Conservation (phyloP, 2,113 vertebrate genomes). For the Misgurnus anguillicaudatus region DNA sequence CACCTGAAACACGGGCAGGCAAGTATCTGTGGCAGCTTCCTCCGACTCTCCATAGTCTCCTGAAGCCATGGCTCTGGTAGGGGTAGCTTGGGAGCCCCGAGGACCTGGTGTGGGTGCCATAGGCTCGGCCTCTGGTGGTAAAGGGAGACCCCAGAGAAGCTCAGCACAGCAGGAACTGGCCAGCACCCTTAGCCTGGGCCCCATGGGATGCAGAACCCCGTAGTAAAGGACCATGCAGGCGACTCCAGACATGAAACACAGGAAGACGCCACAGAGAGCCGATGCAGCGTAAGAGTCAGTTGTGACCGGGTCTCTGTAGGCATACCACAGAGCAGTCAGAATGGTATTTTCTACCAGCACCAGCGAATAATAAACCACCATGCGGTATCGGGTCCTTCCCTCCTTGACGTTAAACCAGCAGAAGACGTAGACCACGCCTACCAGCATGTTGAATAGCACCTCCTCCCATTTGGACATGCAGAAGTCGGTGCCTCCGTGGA, state of each 20-base stretch:
- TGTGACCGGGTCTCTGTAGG: constrained; percentile 93
- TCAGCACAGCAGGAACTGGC: constrained; percentile 98
- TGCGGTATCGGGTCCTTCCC: constrained; percentile 96
- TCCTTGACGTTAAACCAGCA: constrained; percentile 99
- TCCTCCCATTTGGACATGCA: constrained; percentile 99
- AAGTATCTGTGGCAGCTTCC: constrained; percentile 93
- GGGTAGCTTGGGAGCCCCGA: constrained; percentile 93
- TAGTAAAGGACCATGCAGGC: constrained; percentile 96
- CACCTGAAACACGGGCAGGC: constrained; percentile 99
- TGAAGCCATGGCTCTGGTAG: constrained; percentile 83
- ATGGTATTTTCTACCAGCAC: constrained; percentile 95
- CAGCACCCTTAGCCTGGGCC: constrained; percentile 89
- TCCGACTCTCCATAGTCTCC: constrained; percentile 86
- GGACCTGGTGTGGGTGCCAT: constrained; percentile 96
- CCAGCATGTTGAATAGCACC: constrained; percentile 99
- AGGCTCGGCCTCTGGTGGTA: constrained; percentile 97
- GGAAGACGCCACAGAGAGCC: constrained; percentile 96
- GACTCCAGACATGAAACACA: constrained; percentile 96
- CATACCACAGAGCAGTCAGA: constrained; percentile 98
- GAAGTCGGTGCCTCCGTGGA: constrained; percentile 99
- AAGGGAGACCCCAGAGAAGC: constrained; percentile 97
- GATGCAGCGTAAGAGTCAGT: constrained; percentile 95
- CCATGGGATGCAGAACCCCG: constrained; percentile 93
- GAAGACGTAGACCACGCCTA: constrained; percentile 99
- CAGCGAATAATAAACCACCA: constrained; percentile 95